A percentile compares a stretch with the other conserved stretches of the same genome.
Conservation (phyloP, 2,888 invertebrate species). For the Malthinus seriepunctatus region DNA sequence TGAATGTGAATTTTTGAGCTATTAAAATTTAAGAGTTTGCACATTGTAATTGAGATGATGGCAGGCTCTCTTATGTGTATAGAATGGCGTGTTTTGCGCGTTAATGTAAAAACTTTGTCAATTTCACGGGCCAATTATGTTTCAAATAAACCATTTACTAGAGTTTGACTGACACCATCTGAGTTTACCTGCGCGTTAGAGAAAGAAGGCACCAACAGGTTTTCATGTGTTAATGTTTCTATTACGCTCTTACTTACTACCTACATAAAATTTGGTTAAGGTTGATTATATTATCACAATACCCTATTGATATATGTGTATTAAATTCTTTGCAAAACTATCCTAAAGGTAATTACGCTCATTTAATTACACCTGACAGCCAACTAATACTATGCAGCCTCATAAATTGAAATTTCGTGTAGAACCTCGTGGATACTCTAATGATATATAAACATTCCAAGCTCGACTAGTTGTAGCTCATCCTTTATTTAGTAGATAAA, state of each 20-base stretch:
- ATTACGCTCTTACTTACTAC: slow-evolving; percentile 32
- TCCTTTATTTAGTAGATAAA: slow-evolving; percentile 24
- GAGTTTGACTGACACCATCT: slow-evolving; percentile 38
- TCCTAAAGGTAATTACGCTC: slow-evolving; percentile 52
- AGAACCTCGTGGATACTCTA: slow-evolving; percentile 41
- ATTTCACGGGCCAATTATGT: slow-evolving; percentile 45
- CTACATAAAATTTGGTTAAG: slow-evolving; percentile 33
- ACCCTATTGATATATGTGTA: slow-evolving; percentile 45
- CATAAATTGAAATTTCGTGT: slow-evolving; percentile 55
- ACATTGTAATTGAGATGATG: slow-evolving; percentile 26
- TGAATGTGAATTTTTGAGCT: slow-evolving; percentile 16
- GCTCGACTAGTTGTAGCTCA: slow-evolving; percentile 14
- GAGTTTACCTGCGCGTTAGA: slow-evolving; percentile 15
- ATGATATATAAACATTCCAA: slow-evolving; percentile 45
- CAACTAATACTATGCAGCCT: slow-evolving; percentile 51
- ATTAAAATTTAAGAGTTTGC: slow-evolving; percentile 20
- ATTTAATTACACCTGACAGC: slow-evolving; percentile 54
- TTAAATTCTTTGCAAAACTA: slow-evolving; percentile 53
- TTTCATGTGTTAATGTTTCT: slow-evolving; percentile 27
- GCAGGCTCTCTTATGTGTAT: slow-evolving; percentile 24
- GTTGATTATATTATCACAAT: slow-evolving; percentile 37
- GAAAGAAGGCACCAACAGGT: slow-evolving; percentile 25
- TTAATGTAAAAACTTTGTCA: slow-evolving; percentile 46
- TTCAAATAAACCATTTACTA: slow-evolving; percentile 43
- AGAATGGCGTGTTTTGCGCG: slow-evolving; percentile 31